These are phyloP conservation scores for Cephus rjabovi DNA, from an alignment of 2,888 invertebrate species.

Conservation along the genomic window DNA sequence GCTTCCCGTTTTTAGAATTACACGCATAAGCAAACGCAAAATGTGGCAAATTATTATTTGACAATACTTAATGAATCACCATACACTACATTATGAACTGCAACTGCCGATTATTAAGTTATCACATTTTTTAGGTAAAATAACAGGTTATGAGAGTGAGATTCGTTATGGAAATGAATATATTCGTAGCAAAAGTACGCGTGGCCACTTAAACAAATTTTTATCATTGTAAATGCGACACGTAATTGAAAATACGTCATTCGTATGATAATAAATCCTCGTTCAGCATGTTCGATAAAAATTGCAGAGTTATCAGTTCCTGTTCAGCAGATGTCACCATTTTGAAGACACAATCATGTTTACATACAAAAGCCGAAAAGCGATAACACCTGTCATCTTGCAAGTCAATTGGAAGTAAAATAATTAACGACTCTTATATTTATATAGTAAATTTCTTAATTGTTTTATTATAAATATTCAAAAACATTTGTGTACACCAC, in stretches of 20 bases:
- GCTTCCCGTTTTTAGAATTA: neutral
- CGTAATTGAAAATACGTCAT: neutral
- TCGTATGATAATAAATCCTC: neutral
- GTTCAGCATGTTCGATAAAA: neutral
- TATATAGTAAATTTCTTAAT: constrained; percentile 40
- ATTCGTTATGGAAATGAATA: neutral
- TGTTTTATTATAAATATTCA: constrained; percentile 62
- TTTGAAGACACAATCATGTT: neutral
- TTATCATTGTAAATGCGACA: neutral
- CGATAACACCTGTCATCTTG: neutral
- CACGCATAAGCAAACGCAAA: neutral
- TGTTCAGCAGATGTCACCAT: neutral
- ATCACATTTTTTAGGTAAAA: neutral
- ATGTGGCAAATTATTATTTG: neutral
- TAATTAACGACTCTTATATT: neutral
- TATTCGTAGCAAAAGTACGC: neutral
- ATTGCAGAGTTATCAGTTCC: neutral
- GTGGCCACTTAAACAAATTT: neutral
- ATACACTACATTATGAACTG: neutral
- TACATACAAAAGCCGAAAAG: neutral
- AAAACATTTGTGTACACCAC: constrained; percentile 53
- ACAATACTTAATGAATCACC: neutral
- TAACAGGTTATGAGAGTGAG: neutral
- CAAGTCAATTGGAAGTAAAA: neutral
- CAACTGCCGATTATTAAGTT: neutral